Conservation (phyloP, 2,797 vertebrate genomes). For the Silurus aristotelis region DNA sequence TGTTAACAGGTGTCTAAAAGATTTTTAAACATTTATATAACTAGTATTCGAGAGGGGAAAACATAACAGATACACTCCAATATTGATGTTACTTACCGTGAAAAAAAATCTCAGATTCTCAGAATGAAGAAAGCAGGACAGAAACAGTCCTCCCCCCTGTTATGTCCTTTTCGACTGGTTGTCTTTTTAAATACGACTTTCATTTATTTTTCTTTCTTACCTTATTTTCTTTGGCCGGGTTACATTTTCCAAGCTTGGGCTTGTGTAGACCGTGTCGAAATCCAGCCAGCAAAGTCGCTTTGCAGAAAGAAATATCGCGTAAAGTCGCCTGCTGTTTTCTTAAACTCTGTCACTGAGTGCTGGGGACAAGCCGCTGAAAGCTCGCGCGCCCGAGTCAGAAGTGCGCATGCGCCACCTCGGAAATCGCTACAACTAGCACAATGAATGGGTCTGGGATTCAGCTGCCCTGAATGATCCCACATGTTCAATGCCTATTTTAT, state of each 20-base stretch:
- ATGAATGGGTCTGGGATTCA: neutral
- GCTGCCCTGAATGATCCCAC: neutral
- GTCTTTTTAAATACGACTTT: neutral
- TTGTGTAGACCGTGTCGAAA: neutral
- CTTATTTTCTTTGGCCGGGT: constrained; percentile 16
- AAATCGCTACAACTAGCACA: neutral
- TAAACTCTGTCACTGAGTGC: constrained; percentile 16
- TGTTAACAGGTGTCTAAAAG: neutral
- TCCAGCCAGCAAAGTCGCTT: constrained; percentile 19
- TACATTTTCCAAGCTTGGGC: constrained; percentile 1
- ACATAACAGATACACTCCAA: neutral
- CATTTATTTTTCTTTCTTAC: constrained; percentile 5
- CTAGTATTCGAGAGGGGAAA: neutral
- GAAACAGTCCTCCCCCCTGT: neutral
- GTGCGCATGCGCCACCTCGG: constrained; percentile 4
- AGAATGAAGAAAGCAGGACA: neutral
- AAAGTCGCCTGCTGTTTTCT: neutral
- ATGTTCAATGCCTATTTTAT: neutral
- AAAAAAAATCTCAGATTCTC: neutral
- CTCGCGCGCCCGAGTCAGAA: constrained; percentile 15
- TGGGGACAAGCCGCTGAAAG: constrained; percentile 11
- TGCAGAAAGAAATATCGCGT: neutral
- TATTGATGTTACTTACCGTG: neutral
- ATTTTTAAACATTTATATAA: neutral
- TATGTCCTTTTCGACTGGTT: neutral